Evolutionary conservation across 1,140 invertebrate species (phyloP).

Genomic region (Drosophila rhopaloa): DNA sequence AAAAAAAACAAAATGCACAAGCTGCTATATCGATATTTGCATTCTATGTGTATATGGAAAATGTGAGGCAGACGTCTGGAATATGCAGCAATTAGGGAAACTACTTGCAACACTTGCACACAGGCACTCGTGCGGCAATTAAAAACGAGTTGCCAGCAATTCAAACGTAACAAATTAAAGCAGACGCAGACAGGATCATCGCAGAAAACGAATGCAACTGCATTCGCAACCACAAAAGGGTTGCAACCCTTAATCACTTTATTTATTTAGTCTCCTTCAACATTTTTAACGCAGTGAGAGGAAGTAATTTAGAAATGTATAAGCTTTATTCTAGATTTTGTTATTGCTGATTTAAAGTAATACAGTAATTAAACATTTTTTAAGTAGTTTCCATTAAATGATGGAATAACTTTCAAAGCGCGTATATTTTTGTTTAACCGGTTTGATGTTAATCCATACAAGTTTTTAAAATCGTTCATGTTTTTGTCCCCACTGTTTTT

Average conservation of each 20-base stretch:
- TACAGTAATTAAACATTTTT: too few species aligned
- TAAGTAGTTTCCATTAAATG: too few species aligned
- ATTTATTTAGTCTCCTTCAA: neutral
- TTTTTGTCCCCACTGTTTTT: neutral
- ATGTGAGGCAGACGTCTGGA: constrained; percentile 34
- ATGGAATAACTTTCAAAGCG: too few species aligned
- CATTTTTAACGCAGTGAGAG: neutral
- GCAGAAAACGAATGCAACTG: constrained; percentile 39
- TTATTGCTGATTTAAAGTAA: too few species aligned
- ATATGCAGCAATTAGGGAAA: constrained; percentile 63
- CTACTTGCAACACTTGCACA: constrained; percentile 39
- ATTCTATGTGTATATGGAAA: neutral
- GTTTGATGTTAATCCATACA: too few species aligned
- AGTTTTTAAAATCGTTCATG: neutral
- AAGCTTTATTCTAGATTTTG: neutral
- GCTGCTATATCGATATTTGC: constrained; percentile 35
- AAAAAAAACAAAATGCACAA: constrained; percentile 28
- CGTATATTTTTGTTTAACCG: neutral
- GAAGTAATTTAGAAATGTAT: neutral
- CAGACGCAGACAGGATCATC: constrained; percentile 32
- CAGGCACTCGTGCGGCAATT: constrained; percentile 37
- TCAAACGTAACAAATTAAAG: constrained; percentile 56
- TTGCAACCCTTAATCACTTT: constrained; percentile 34
- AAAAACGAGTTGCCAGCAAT: constrained; percentile 49
- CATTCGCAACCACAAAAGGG: constrained; percentile 35